Evolutionary conservation across 1,140 invertebrate genomes (phyloP).

Genomic region (Drosophila prosaltans): DNA sequence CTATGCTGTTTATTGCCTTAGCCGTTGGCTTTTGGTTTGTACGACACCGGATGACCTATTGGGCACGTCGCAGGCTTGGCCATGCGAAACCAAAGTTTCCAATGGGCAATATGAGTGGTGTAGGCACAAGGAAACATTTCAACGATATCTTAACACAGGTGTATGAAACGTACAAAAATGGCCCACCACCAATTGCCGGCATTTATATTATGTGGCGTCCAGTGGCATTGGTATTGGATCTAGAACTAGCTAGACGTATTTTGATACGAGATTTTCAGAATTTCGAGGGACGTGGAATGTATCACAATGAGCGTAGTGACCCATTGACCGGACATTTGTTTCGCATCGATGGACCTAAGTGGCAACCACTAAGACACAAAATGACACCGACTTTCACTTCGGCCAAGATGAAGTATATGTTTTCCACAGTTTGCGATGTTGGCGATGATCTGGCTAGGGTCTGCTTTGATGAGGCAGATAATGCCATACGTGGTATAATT

Average conservation of each 20-base stretch:
- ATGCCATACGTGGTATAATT: slow-evolving; percentile 59
- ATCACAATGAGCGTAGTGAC: slow-evolving; percentile 83
- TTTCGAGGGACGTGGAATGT: slow-evolving; percentile 84
- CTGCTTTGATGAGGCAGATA: slow-evolving; percentile 60
- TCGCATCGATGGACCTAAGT: slow-evolving; percentile 84
- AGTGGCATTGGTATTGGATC: slow-evolving; percentile 60
- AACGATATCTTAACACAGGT: slow-evolving; percentile 61
- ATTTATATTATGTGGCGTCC: slow-evolving; percentile 62
- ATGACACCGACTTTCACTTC: slow-evolving; percentile 85
- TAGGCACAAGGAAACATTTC: slow-evolving; percentile 52
- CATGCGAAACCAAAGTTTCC: slow-evolving; percentile 51
- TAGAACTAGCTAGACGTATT: slow-evolving; percentile 84
- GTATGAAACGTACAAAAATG: slow-evolving; percentile 62
- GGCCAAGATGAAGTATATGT: slow-evolving; percentile 86
- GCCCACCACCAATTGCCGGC: slow-evolving; percentile 60
- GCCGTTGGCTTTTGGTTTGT: slow-evolving; percentile 60
- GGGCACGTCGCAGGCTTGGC: slow-evolving; percentile 82
- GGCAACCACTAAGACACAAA: slow-evolving; percentile 86
- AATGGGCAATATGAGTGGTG: slow-evolving; percentile 60
- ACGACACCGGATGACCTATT: slow-evolving; percentile 75
- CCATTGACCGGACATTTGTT: slow-evolving; percentile 84
- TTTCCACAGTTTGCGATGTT: slow-evolving; percentile 83
- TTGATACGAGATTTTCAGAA: slow-evolving; percentile 85
- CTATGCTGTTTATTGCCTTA: slow-evolving; percentile 48
- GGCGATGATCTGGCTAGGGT: slow-evolving; percentile 58